Evolutionary conservation across 2,888 invertebrate genomes (phyloP).

Genomic region (Hydraecia micacea): DNA sequence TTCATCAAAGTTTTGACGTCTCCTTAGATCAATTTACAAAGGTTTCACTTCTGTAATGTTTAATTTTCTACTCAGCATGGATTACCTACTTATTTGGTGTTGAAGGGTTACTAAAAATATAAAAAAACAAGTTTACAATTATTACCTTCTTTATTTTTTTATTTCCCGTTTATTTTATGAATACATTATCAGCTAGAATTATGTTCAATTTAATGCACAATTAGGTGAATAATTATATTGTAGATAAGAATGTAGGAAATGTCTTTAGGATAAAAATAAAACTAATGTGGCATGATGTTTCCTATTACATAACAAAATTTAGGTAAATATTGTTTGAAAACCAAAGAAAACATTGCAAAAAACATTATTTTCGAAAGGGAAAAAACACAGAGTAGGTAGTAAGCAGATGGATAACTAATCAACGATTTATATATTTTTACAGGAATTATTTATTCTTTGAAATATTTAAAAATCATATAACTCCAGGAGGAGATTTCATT

Average conservation of each 20-base stretch:
- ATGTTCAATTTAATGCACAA: constrained; percentile 78
- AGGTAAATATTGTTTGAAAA: not conserved
- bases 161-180: constrained; percentile 67
- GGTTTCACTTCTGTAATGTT: not conserved
- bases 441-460: not conserved
- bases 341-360: not conserved
- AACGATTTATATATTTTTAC: not conserved
- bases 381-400: not conserved
- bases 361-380: not conserved
- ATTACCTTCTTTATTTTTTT: constrained; percentile 63
- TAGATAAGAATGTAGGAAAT: constrained; percentile 56
- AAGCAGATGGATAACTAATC: not conserved
- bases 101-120: constrained; percentile 21
- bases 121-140: constrained; percentile 56
- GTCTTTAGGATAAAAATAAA: constrained; percentile 35
- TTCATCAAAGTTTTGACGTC: not conserved
- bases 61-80: not conserved
- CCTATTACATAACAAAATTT: not conserved
- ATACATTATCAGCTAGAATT: constrained; percentile 77
- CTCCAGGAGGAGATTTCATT: not conserved
- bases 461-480: not conserved
- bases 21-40: not conserved
- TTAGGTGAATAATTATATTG: constrained; percentile 75
- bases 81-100: no score
- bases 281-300: constrained; percentile 1